Evolutionary conservation across 2,888 invertebrate genomes (phyloP), one percentile per base, ranked within the genome.

Genomic region (Hydrotaea cyrtoneurina): DNA sequence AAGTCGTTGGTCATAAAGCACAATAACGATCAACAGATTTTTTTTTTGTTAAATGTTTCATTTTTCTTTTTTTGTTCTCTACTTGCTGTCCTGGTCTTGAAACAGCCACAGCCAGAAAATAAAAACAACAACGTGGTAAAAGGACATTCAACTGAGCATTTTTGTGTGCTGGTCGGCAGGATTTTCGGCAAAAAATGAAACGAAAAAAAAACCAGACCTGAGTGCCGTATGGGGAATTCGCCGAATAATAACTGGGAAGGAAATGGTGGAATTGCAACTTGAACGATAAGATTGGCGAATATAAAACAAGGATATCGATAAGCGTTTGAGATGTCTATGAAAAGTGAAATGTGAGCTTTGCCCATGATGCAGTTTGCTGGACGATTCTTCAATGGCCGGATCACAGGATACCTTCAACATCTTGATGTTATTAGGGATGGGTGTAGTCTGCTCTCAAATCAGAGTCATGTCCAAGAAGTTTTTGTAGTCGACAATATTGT

Each of bases 11-110:
- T 13, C 69, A 69, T 46, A 69, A 69, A 69, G 69, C 43, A 46
- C 69, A 21, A 46, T 69, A 69, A 69, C 69, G 69, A 69, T 46
- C 69, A 69, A 46, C 46, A 46, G 43, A 69, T 69, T 69, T 7
- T 31, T 31, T 31, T 31, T 31, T 31, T 31, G 2, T 31, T 31
- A 23, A 26, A 59, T 59, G 23, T 50, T 59, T 23, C 59, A 3
- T 55, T 55, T 53, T 55, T 23, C 59, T n/a, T 55, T 55, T 53
- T 55, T 21, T 2, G 21, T 21, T 59, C 26, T 59, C 23, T 59
- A 4, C 31, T 31, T 31, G 31, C n/a, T n/a, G n/a, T n/a, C n/a
- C n/a, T 39, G 39, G 1, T 13, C 11, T 39, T 13, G 10, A 7
- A 43, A 43, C 43, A 43, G 43, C 43, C 10, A 8, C 11, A 36